Base-by-base conservation (phyloP, 2,888 invertebrate genomes). In the Zootermopsis nevadensis region DNA sequence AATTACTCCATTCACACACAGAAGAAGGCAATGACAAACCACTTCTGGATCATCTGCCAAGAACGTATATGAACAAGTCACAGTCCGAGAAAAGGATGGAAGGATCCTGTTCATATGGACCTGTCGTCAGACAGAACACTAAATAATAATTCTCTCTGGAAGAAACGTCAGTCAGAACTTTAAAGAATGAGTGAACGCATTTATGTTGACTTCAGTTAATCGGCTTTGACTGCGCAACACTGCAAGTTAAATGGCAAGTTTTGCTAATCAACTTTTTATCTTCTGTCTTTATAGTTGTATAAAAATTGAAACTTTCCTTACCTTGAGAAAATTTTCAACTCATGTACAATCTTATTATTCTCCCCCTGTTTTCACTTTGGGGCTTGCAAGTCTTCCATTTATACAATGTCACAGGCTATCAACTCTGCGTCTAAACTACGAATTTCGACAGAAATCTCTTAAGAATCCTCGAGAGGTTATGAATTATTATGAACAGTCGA, bases 331-430 rank as follows among this genome's bases (percentile, higher is more conserved):
- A 27, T 60, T 7, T 55, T n/a, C 55, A 55, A 55, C 33, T 33
- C 69, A 30, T 30, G 69, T 69, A 33, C 69, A 69, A 31, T 33
- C 69, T 69, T 69, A 69, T 69, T 69, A 69, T 30, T 31, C 69
- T 8, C 2, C 19, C 69, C 69, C 31, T 10, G 31, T 22, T 60
- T 60, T 27, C 60, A 60, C 60, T 60, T 60, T 27, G n/a, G n/a
- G 12, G 60, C 27, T n/a, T 27, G 27, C n/a, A 60, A 48, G 27
- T 60, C 60, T 60, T n/a, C 60, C n/a, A 27, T 8, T 60, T 31
- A 33, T 69, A 69, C 33, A 15, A 69, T 33, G 69, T 69, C 69
- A 31, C 10, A 69, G 33, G 31, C 33, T 69, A 69, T 69, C 69
- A 69, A 69, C 31, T 31, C 22, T 33, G 6, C 60, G n/a, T 60